A percentile compares a stretch with the other conserved stretches of the same genome.
phyloP scores from a whole-genome alignment of 1,140 invertebrate genomes.

The Lutraria rhynchaena region DNA sequence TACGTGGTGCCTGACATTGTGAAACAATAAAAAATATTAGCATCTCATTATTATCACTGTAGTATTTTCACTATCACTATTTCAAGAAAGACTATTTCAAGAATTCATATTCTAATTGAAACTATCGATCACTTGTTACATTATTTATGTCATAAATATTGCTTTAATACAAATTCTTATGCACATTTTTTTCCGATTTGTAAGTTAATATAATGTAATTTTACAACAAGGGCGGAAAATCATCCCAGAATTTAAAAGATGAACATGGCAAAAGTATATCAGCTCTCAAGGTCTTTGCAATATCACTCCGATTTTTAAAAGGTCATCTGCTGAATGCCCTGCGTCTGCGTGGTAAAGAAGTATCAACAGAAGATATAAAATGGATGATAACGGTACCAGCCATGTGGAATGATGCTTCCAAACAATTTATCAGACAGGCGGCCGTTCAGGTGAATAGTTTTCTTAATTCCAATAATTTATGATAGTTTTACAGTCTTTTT shows the following conservation, averaged over 20 bases:
- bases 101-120: no score
- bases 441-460: conserved; percentile 72
- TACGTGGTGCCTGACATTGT: no score
- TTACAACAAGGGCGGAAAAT: conserved; percentile 7
- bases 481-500: no score
- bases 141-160: no score
- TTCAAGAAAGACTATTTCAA: no score
- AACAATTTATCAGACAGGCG: conserved; percentile 78
- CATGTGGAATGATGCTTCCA: conserved; percentile 77
- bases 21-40: no score
- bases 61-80: no score
- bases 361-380: conserved; percentile 61
- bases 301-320: conserved; percentile 74
- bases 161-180: no score
- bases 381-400: conserved; percentile 78
- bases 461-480: no score
- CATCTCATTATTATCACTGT: no score
- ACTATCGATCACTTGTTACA: no score
- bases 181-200: no score
- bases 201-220: neutral
- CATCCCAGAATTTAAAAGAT: conserved; percentile 64
- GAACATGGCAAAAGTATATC: conserved; percentile 69
- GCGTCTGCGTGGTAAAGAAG: conserved; percentile 32
- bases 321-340: conserved; percentile 68
- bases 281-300: conserved; percentile 73